These are phyloP conservation scores for Tenthredo scrophulariae DNA, from an alignment of 2,888 invertebrate species.

Conservation along the genomic window DNA sequence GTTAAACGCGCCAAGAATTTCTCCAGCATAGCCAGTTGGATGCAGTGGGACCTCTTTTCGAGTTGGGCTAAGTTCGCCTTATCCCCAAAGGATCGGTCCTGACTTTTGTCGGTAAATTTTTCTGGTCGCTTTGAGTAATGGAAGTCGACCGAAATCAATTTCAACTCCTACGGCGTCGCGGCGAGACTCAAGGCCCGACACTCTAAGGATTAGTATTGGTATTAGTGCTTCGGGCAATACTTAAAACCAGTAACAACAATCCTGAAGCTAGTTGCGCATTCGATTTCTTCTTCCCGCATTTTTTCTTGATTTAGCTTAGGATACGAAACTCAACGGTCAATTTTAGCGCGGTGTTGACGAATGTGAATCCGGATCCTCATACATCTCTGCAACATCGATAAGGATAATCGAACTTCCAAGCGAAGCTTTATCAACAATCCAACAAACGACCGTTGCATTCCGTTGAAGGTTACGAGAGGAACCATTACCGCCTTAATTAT, in stretches of 20 bases:
- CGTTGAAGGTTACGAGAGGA: slow-evolving; percentile 41
- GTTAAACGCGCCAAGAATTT: slow-evolving; percentile 72
- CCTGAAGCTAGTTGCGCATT: slow-evolving; percentile 54
- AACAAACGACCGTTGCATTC: slow-evolving; percentile 30
- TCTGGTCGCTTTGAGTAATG: slow-evolving; percentile 71
- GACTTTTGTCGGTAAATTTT: slow-evolving; percentile 72
- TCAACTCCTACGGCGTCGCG: slow-evolving; percentile 66
- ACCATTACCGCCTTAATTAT: slow-evolving; percentile 54
- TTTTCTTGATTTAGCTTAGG: slow-evolving; percentile 33
- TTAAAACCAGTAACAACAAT: slow-evolving; percentile 2
- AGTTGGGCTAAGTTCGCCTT: slow-evolving; percentile 62
- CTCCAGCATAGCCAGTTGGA: slow-evolving; percentile 61
- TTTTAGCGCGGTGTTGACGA: neutral
- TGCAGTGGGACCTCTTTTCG: slow-evolving; percentile 60
- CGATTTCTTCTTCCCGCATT: slow-evolving; percentile 49
- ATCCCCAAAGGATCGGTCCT: slow-evolving; percentile 70
- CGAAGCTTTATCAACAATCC: slow-evolving; percentile 29
- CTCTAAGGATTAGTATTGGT: slow-evolving; percentile 14
- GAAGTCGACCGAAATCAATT: slow-evolving; percentile 74
- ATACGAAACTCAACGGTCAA: neutral
- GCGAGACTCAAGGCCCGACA: slow-evolving; percentile 37
- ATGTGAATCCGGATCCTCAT: neutral
- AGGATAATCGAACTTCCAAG: neutral
- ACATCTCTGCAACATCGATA: neutral
- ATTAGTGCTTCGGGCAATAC: slow-evolving; percentile 9